Conservation (phyloP, 2,888 invertebrate species). For the Mesochorus sp. region DNA sequence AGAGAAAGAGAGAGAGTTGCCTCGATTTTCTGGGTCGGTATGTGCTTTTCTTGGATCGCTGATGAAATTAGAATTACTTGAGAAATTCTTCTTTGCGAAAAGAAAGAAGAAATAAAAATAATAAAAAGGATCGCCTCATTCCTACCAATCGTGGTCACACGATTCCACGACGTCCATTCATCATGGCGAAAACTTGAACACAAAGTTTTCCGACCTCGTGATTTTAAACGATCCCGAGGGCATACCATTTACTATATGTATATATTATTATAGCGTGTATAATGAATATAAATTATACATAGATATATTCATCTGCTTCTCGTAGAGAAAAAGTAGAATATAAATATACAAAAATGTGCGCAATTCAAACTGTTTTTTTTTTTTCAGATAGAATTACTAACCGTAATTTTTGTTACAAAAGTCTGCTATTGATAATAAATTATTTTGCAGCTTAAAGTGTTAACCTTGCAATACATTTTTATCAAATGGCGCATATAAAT, state of each 20-base stretch:
- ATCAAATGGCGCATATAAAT: too few relatives aligned
- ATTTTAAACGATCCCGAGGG: conserved; percentile 42
- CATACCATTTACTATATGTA: conserved; percentile 6
- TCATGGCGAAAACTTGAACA: conserved; percentile 53
- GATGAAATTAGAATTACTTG: conserved; percentile 62
- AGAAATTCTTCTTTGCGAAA: conserved; percentile 43
- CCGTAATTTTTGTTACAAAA: too few relatives aligned
- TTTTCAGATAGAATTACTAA: too few relatives aligned
- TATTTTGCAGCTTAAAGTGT: too few relatives aligned
- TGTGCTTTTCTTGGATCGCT: conserved; percentile 44
- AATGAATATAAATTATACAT: too few relatives aligned
- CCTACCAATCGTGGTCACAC: conserved; percentile 12
- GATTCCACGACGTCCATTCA: conserved; percentile 53
- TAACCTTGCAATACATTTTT: too few relatives aligned
- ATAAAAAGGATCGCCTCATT: neutral
- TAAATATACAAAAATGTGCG: neutral
- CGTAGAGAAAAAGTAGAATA: neutral
- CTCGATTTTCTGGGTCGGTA: conserved; percentile 19
- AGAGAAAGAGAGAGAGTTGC: conserved; percentile 14
- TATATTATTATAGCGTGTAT: too few relatives aligned
- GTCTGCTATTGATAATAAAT: too few relatives aligned
- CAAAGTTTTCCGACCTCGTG: conserved; percentile 54
- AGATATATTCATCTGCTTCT: neutral
- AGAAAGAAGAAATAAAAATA: neutral
- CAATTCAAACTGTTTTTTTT: too few relatives aligned